Percentiles rank a stretch among this genome's conserved stretches.
These are phyloP conservation scores for Pantherophis vulpinus DNA, from an alignment of 2,797 vertebrate genomes.

Conservation along the genomic window DNA sequence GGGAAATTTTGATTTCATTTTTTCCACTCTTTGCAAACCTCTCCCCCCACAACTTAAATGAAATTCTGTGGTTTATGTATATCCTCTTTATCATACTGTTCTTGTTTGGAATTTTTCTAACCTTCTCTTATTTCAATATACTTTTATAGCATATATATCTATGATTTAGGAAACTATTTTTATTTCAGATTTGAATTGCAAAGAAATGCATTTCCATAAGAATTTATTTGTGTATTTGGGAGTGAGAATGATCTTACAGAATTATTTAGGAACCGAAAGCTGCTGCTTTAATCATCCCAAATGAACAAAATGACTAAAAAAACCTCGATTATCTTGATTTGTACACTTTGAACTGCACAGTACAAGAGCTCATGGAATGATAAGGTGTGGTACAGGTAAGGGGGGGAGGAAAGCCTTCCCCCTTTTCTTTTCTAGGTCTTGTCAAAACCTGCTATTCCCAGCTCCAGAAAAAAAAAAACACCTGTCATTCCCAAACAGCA, in stretches of 20 bases:
- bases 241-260: background rate
- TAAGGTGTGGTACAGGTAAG: background rate
- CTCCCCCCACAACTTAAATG: background rate
- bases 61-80: background rate
- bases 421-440: slow-evolving; percentile 5
- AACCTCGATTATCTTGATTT: background rate
- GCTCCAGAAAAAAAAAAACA: slow-evolving; percentile 14
- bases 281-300: background rate
- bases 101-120: background rate
- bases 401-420: background rate
- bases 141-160: background rate
- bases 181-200: background rate
- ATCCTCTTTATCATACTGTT: background rate
- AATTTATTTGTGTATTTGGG: background rate
- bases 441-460: slow-evolving; percentile 35
- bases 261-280: background rate
- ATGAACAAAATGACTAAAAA: background rate
- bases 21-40: background rate
- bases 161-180: background rate
- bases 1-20: background rate
- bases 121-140: background rate
- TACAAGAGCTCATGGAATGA: background rate
- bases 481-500: background rate
- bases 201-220: background rate
- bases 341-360: background rate